Evolutionary conservation across 2,113 vertebrate genomes (phyloP).

Genomic region (Gobius niger): DNA sequence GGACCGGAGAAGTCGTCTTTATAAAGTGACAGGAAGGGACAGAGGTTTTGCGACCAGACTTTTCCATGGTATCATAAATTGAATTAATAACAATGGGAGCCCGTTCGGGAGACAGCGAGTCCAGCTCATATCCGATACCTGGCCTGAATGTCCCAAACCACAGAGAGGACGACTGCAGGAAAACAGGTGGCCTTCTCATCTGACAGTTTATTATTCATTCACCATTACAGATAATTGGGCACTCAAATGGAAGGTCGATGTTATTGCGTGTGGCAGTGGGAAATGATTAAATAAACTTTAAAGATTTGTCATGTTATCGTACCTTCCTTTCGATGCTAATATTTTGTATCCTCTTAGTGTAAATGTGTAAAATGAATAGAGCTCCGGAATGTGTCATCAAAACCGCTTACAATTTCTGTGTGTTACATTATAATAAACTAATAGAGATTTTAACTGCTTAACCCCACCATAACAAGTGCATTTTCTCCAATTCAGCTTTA

Average conservation of each 20-base stretch:
- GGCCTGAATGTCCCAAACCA: constrained; percentile 22
- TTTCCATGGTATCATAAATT: constrained; percentile 11
- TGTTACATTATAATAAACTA: no score
- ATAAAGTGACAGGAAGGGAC: constrained; percentile 6
- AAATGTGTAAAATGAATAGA: no score
- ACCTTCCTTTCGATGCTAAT: not conserved
- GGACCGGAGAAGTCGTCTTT: not conserved
- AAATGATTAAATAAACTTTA: not conserved
- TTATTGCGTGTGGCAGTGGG: not conserved
- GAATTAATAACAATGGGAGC: constrained; percentile 29
- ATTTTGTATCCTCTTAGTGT: no score
- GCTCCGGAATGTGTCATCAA: no score
- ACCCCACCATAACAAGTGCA: no score
- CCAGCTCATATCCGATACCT: constrained; percentile 21
- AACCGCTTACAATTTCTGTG: no score
- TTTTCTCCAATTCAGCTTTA: no score
- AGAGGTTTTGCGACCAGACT: constrained; percentile 6
- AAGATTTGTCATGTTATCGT: not conserved
- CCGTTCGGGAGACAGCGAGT: constrained; percentile 15
- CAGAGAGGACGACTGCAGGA: constrained; percentile 16
- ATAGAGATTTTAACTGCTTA: no score
- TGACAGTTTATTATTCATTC: constrained; percentile 11
- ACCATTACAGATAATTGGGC: constrained; percentile 22
- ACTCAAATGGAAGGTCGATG: not conserved
- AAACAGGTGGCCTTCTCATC: constrained; percentile 20